Conservation (phyloP, 2,888 invertebrate genomes). For the Lepidochrysops patricia region DNA sequence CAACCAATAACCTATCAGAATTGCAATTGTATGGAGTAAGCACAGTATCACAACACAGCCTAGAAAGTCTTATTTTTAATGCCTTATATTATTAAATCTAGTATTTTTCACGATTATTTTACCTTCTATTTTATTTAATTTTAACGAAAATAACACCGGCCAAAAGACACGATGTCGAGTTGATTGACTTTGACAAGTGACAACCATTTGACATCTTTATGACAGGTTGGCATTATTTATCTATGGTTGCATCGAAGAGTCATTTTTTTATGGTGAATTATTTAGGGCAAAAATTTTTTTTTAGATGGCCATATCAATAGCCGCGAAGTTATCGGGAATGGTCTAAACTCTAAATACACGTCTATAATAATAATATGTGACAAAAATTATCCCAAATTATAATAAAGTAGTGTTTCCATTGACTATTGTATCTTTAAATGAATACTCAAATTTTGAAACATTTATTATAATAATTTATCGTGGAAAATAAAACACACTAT, state of each 20-base stretch:
- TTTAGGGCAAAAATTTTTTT: too few relatives aligned
- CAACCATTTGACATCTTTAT: not conserved
- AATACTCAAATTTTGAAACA: too few relatives aligned
- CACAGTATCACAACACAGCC: not conserved
- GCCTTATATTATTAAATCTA: not conserved
- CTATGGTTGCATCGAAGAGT: too few relatives aligned
- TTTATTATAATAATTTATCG: too few relatives aligned
- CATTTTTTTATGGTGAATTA: not conserved
- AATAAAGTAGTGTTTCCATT: too few relatives aligned
- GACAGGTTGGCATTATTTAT: not conserved
- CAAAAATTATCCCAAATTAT: too few relatives aligned
- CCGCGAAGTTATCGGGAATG: too few relatives aligned
- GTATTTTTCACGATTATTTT: not conserved
- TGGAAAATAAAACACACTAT: conserved; percentile 6
- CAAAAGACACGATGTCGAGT: conserved; percentile 9
- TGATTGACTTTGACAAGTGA: conserved; percentile 1
- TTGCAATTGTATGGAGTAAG: not conserved
- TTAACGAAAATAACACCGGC: not conserved
- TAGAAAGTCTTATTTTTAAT: not conserved
- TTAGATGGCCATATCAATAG: too few relatives aligned
- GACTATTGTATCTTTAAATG: too few relatives aligned
- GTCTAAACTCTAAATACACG: too few relatives aligned
- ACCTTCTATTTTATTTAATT: not conserved
- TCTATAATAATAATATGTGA: too few relatives aligned
- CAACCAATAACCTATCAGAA: not conserved